A percentile compares a stretch with the other conserved stretches of the same genome.
phyloP scores from a whole-genome alignment of 2,113 vertebrate species.

The Cromileptes altivelis region DNA sequence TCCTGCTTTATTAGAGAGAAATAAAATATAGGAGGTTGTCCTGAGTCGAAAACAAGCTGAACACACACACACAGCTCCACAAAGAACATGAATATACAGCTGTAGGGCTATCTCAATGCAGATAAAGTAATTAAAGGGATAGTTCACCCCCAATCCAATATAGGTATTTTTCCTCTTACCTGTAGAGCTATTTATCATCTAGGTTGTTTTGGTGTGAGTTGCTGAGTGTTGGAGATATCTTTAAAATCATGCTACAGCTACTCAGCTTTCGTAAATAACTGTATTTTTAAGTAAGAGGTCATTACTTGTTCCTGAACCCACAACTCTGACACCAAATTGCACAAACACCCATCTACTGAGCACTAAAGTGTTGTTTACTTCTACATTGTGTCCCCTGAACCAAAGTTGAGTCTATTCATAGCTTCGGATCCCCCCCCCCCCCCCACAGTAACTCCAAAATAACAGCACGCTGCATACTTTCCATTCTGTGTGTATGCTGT shows the following conservation, averaged over 20 bases:
- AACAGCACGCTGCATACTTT: conserved; percentile 34
- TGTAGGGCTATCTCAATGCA: too few species aligned
- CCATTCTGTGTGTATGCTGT: conserved; percentile 31
- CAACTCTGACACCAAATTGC: conserved; percentile 1
- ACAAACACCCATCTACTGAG: neutral
- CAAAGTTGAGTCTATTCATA: conserved; percentile 48
- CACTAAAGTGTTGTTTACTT: conserved; percentile 29
- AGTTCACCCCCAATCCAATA: too few species aligned
- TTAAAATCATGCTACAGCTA: neutral
- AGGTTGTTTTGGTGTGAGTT: too few species aligned
- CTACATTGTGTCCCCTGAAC: neutral
- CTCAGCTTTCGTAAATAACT: neutral
- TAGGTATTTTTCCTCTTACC: too few species aligned
- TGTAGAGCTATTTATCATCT: too few species aligned
- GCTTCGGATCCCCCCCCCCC: neutral
- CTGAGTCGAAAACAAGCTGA: neutral
- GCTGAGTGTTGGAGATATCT: too few species aligned
- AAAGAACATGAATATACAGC: too few species aligned
- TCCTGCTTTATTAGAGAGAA: neutral
- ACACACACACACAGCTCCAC: neutral
- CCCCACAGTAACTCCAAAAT: conserved; percentile 7
- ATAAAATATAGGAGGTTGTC: neutral
- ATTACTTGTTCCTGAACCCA: neutral
- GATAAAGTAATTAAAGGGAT: too few species aligned
- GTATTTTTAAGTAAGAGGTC: neutral